phyloP scores from a whole-genome alignment of 2,113 vertebrate species.

The Ceyx margarethae region DNA sequence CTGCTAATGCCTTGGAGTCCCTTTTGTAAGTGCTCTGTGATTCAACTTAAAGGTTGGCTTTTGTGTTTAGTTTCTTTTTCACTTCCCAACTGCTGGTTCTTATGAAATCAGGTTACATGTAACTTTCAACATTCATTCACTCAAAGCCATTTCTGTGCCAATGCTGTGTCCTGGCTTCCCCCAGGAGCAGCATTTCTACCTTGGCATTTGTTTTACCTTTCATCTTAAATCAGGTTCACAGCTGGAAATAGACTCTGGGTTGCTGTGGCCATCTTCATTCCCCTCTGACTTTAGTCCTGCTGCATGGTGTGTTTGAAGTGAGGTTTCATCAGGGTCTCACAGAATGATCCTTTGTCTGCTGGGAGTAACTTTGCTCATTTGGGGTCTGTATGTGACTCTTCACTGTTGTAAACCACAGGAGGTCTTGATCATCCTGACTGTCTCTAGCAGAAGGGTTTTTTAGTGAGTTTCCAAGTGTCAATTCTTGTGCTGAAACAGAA shows the following conservation, averaged over 20 bases:
- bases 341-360: neutral
- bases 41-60: neutral
- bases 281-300: neutral
- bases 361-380: neutral
- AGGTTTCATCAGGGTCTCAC: neutral
- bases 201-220: neutral
- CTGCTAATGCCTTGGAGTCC: neutral
- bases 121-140: neutral
- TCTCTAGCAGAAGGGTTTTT: neutral
- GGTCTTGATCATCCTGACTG: neutral
- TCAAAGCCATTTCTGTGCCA: neutral
- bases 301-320: rapidly evolving
- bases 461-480: neutral
- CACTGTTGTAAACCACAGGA: neutral
- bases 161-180: neutral
- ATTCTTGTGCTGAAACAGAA: neutral
- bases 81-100: neutral
- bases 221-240: neutral
- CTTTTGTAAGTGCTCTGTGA: rapidly evolving
- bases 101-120: neutral
- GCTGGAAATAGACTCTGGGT: neutral
- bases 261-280: neutral
- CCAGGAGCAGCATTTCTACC: neutral
- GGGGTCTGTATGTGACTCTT: neutral
- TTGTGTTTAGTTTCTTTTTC: neutral